phyloP scores from a whole-genome alignment of 1,140 invertebrate genomes.

The Magallana gigas region DNA sequence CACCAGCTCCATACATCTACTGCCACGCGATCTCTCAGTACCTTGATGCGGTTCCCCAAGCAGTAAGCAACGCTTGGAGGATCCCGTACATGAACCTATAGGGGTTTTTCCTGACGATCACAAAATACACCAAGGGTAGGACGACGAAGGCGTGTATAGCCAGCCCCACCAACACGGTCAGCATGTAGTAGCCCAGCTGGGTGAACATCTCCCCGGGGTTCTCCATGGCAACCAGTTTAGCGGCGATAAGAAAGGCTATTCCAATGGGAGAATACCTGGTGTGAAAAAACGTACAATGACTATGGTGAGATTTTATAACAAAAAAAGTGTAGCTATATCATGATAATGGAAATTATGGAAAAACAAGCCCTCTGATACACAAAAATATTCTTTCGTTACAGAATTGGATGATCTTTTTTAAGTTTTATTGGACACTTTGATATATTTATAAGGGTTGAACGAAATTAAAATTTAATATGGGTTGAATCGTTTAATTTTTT shows the following conservation, averaged over 20 bases:
- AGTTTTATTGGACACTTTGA: too few relatives aligned
- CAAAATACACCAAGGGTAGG: constrained; percentile 74
- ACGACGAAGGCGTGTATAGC: constrained; percentile 76
- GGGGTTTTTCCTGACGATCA: constrained; percentile 75
- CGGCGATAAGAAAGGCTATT: constrained; percentile 92
- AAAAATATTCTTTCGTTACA: too few relatives aligned
- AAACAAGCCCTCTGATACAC: too few relatives aligned
- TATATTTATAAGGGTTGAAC: too few relatives aligned
- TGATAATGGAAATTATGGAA: too few relatives aligned
- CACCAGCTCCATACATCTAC: too few relatives aligned
- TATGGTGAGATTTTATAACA: too few relatives aligned
- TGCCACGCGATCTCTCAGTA: constrained; percentile 42
- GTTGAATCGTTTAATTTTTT: too few relatives aligned
- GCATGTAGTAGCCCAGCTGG: constrained; percentile 74
- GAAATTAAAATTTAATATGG: too few relatives aligned
- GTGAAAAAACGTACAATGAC: too few relatives aligned
- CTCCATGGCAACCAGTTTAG: constrained; percentile 92
- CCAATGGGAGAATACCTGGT: constrained; percentile 92
- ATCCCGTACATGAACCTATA: constrained; percentile 70
- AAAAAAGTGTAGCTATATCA: too few relatives aligned
- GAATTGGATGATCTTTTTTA: too few relatives aligned
- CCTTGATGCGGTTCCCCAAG: constrained; percentile 78
- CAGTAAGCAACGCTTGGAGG: constrained; percentile 75
- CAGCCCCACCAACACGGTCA: constrained; percentile 75
- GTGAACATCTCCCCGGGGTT: constrained; percentile 79